Percentiles rank a stretch among this genome's conserved stretches.
These are phyloP conservation scores for Thumatha senex DNA, from an alignment of 2,888 invertebrate genomes.

Conservation along the genomic window DNA sequence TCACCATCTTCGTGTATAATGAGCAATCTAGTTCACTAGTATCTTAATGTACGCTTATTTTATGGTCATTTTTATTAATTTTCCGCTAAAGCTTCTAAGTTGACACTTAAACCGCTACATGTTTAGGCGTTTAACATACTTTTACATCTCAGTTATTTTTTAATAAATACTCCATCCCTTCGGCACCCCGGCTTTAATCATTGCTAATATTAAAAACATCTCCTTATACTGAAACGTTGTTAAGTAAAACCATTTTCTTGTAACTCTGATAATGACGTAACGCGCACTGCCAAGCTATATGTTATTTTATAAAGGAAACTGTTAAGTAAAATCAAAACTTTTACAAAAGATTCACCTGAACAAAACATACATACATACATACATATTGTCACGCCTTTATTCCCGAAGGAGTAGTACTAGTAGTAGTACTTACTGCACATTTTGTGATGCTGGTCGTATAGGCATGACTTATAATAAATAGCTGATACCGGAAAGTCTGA, in stretches of 20 bases:
- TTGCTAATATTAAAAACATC: constrained; percentile 55
- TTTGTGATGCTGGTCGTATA: too few species aligned
- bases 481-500: too few species aligned
- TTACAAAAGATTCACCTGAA: not conserved
- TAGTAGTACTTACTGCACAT: too few species aligned
- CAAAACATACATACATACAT: too few species aligned
- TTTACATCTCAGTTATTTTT: constrained; percentile 58
- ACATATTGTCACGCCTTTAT: too few species aligned
- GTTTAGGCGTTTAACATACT: constrained; percentile 39
- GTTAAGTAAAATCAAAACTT: not conserved
- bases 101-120: constrained; percentile 18
- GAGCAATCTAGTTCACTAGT: too few species aligned
- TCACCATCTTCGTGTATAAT: too few species aligned
- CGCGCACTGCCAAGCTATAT: not conserved
- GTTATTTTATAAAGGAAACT: too few species aligned
- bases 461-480: too few species aligned
- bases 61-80: too few species aligned
- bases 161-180: constrained; percentile 50
- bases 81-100: constrained; percentile 3
- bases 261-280: not conserved
- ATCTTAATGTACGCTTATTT: too few species aligned
- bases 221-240: constrained; percentile 12
- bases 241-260: constrained; percentile 9
- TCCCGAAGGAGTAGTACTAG: too few species aligned
- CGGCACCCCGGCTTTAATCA: constrained; percentile 40